Evolutionary conservation across 1,140 invertebrate species (phyloP), one percentile per base, ranked within the genome.

Genomic region (Globodera rostochiensis): DNA sequence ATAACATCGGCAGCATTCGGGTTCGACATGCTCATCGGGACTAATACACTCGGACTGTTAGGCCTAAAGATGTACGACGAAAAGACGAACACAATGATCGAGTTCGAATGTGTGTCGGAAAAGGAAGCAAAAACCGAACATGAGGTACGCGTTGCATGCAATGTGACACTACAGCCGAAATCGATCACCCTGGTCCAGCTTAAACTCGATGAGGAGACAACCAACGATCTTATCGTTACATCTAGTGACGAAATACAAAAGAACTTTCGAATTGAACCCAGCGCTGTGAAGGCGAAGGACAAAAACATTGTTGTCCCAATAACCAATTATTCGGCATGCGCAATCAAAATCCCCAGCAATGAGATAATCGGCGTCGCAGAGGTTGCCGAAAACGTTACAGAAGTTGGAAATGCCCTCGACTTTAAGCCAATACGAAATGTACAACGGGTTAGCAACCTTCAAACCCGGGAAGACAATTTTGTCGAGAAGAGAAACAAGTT

Each of bases 41-140:
- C 25, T 25, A 25, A 25, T 25, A 1, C 25, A 25, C 25, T 25
- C 25, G 25, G 25, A 25, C 25, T 60, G 0, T 36, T 74, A 4
- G 73, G 73, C 0, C 36, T 74, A 25, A 74, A 49, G 47, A 36
- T 74, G 73, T 74, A 57, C 36, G 73, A 74, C 13, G 73, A 74
- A 13, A 57, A 50, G 11, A 74, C 50, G 25, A 21, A 36, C 21
- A 36, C 73, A 4, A 74, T 57, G 36, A 74, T 74, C 3, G 15
- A 74, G 9, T 74, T 74, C 11, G 73, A 74, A 5, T 60, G 57
- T 15, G 0, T 36, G 19, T 15, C 60, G 5, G 73, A 74, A 3
- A 60, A 74, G 15, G 36, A 11, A 9, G 46, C 8, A 13, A 60
- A 50, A 4, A 13, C 9, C 11, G 47, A 11, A 15, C 9, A 50